Evolutionary conservation across 2,113 vertebrate species (phyloP).

Genomic region (Ictalurus furcatus): DNA sequence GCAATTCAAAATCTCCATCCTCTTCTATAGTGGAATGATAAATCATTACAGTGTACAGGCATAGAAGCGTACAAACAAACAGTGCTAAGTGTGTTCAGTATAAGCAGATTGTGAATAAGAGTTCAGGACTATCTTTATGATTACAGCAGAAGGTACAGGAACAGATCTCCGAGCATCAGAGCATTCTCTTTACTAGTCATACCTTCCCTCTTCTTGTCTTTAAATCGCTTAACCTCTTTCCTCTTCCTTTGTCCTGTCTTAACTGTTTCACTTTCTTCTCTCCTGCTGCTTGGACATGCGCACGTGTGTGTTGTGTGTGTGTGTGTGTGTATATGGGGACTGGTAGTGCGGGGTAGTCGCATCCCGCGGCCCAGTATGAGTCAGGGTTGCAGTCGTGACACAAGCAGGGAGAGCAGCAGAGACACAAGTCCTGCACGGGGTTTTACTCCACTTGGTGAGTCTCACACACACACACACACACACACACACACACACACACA

Average conservation of each 20-base stretch:
- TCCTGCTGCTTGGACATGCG: constrained; percentile 1
- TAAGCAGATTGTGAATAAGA: neutral
- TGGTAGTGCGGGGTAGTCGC: constrained; percentile 84
- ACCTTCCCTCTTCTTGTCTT: neutral
- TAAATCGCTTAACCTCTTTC: neutral
- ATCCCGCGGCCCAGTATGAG: constrained; percentile 94
- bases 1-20: neutral
- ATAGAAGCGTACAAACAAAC: neutral
- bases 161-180: no score
- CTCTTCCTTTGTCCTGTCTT: constrained; percentile 19
- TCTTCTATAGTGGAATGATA: neutral
- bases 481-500: neutral
- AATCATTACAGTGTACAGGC: neutral
- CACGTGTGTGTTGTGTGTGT: constrained; percentile 15
- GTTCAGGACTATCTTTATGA: neutral
- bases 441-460: constrained; percentile 90
- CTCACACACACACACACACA: constrained; percentile 6
- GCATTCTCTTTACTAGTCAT: neutral
- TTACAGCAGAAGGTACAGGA: neutral
- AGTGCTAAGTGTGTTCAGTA: neutral
- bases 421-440: constrained; percentile 90
- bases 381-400: constrained; percentile 94
- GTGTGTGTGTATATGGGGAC: constrained; percentile 9
- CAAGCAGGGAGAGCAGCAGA: constrained; percentile 94
- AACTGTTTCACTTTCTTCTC: constrained; percentile 7